Conservation (phyloP, 35 echinoderm and acorn worm species). For the Chiridota heheva region DNA sequence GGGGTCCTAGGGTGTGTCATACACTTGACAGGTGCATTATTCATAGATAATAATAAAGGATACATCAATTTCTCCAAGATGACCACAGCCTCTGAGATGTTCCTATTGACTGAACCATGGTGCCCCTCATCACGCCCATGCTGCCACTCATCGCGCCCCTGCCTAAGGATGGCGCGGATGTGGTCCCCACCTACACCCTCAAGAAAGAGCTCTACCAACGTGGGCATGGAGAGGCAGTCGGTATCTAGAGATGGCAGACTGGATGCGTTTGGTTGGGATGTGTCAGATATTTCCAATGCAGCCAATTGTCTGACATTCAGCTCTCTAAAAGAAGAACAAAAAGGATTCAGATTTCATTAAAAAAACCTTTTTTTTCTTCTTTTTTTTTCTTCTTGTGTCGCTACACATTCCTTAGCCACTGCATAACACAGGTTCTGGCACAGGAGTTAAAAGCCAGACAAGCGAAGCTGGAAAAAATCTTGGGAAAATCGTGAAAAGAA, state of each 20-base stretch:
- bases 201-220: constrained; percentile 78
- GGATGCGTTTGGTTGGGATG: not conserved
- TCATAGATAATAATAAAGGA: constrained; percentile 72
- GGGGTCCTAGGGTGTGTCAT: too few relatives aligned
- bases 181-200: constrained; percentile 68
- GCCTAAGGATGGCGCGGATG: constrained; percentile 57
- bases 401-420: too few relatives aligned
- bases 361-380: not conserved
- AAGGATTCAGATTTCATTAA: too few relatives aligned
- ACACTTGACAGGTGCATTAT: not conserved
- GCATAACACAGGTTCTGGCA: too few relatives aligned
- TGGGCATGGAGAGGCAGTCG: constrained; percentile 4
- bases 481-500: too few relatives aligned
- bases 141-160: constrained; percentile 29
- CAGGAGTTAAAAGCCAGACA: too few relatives aligned
- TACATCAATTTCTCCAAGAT: constrained; percentile 77
- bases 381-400: too few relatives aligned
- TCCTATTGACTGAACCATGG: constrained; percentile 25
- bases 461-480: too few relatives aligned
- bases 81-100: constrained; percentile 54
- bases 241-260: not conserved
- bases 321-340: constrained; percentile 49
- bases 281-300: constrained; percentile 76
- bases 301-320: constrained; percentile 75
- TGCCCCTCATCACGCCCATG: constrained; percentile 41